A percentile compares a stretch with the other conserved stretches of the same genome.
phyloP scores from a whole-genome alignment of 2,113 vertebrate genomes.

The Eidolon helvum region DNA sequence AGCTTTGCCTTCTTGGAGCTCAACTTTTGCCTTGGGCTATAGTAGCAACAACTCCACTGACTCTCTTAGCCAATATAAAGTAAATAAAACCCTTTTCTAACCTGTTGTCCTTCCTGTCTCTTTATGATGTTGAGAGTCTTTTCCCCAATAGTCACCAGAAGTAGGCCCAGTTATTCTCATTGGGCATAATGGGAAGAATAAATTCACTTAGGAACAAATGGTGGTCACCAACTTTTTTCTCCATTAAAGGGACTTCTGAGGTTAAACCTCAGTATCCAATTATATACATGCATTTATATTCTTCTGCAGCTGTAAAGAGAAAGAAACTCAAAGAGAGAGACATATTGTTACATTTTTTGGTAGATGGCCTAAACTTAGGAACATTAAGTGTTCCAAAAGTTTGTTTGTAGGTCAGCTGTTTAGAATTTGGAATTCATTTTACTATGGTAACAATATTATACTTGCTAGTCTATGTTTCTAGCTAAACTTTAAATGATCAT shows the following conservation, averaged over 20 bases:
- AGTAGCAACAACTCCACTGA: background rate
- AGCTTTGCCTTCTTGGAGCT: background rate
- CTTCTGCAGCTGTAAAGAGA: background rate
- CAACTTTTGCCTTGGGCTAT: background rate
- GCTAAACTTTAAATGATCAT: background rate
- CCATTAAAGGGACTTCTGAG: background rate
- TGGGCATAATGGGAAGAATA: background rate
- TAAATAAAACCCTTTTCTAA: background rate
- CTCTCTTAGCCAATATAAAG: background rate
- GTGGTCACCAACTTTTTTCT: background rate
- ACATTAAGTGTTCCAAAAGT: constrained; percentile 17
- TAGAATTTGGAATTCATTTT: constrained; percentile 27
- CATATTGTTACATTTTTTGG: background rate
- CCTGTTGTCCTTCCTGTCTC: background rate
- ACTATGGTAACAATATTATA: background rate
- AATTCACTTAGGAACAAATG: background rate
- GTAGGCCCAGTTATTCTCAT: background rate
- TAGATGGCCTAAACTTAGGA: background rate
- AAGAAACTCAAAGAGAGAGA: background rate
- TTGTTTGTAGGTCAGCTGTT: constrained; percentile 3
- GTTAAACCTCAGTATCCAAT: background rate
- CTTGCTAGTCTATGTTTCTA: background rate
- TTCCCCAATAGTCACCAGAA: background rate
- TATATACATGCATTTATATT: background rate
- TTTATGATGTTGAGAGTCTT: background rate